Evolutionary conservation across 2,888 invertebrate genomes (phyloP).

Genomic region (Meiosimyza platycephala): DNA sequence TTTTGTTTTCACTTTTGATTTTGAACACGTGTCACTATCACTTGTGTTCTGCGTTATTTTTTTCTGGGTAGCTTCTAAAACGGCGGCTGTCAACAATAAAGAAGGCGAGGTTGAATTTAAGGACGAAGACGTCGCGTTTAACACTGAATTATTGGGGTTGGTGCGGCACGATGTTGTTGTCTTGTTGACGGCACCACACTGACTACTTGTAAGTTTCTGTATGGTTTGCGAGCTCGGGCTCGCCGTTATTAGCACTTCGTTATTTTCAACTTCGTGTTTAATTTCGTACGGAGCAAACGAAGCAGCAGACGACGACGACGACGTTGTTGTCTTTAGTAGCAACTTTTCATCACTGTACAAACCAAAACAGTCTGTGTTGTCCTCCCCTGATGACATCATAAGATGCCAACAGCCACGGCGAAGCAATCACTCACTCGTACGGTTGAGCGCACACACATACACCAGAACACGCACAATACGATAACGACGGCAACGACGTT

Average conservation of each 20-base stretch:
- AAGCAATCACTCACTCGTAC: slow-evolving; percentile 44
- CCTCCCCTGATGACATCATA: slow-evolving; percentile 98
- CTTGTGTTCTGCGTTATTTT: neutral
- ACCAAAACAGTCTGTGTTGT: slow-evolving; percentile 93
- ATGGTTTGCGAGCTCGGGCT: slow-evolving; percentile 35
- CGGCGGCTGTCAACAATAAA: neutral
- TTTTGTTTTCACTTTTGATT: slow-evolving; percentile 19
- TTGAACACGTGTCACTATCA: slow-evolving; percentile 18
- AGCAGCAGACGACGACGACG: slow-evolving; percentile 36
- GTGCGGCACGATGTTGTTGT: slow-evolving; percentile 56
- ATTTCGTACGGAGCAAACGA: slow-evolving; percentile 41
- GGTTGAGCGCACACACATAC: slow-evolving; percentile 27
- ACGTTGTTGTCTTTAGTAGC: slow-evolving; percentile 82
- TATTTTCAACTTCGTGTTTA: slow-evolving; percentile 34
- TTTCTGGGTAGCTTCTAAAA: neutral
- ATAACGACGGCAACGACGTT: neutral
- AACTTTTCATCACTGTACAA: slow-evolving; percentile 89
- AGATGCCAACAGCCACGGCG: slow-evolving; percentile 73
- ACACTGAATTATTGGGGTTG: slow-evolving; percentile 29
- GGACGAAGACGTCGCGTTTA: slow-evolving; percentile 37
- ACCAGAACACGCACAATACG: slow-evolving; percentile 26
- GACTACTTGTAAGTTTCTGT: slow-evolving; percentile 56
- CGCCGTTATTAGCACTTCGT: slow-evolving; percentile 31
- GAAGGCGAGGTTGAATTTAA: slow-evolving; percentile 35
- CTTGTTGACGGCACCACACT: slow-evolving; percentile 64